A percentile compares a stretch with the other conserved stretches of the same genome.
phyloP scores from a whole-genome alignment of 2,888 invertebrate species.

The Autographa gamma region DNA sequence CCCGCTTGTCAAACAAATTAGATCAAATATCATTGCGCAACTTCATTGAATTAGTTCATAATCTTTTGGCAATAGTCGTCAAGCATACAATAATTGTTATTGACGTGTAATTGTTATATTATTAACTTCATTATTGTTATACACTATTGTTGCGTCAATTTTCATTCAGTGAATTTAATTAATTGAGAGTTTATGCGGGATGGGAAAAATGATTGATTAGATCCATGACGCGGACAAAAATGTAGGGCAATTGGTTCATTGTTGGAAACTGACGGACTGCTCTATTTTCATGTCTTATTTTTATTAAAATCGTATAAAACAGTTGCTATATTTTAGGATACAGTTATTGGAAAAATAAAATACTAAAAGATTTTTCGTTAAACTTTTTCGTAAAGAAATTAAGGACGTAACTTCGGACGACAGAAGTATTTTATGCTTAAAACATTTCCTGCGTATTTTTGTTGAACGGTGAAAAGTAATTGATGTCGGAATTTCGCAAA shows the following conservation, averaged over 20 bases:
- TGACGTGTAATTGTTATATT: constrained; percentile 74
- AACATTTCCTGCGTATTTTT: constrained; percentile 1
- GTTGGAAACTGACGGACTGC: neutral
- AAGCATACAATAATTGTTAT: constrained; percentile 74
- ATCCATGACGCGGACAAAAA: neutral
- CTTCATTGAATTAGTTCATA: constrained; percentile 74
- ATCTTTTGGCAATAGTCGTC: constrained; percentile 66
- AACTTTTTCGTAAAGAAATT: no score
- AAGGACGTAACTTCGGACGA: neutral
- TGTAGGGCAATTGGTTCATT: neutral
- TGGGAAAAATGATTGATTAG: constrained; percentile 8
- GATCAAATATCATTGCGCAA: constrained; percentile 62
- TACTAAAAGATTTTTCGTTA: no score
- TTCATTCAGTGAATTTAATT: constrained; percentile 44
- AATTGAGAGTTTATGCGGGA: constrained; percentile 53
- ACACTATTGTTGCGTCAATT: constrained; percentile 38
- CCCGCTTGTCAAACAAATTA: constrained; percentile 28
- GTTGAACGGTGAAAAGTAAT: constrained; percentile 1
- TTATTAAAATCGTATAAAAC: no score
- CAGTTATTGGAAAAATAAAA: neutral
- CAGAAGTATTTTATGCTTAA: neutral
- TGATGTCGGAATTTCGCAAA: constrained; percentile 4
- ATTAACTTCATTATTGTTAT: constrained; percentile 54
- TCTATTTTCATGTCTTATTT: no score
- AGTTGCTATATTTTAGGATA: no score